Percentiles rank a stretch among this genome's conserved stretches.
phyloP scores from a whole-genome alignment of 2,888 invertebrate genomes.

The Pseudanteris insignis region DNA sequence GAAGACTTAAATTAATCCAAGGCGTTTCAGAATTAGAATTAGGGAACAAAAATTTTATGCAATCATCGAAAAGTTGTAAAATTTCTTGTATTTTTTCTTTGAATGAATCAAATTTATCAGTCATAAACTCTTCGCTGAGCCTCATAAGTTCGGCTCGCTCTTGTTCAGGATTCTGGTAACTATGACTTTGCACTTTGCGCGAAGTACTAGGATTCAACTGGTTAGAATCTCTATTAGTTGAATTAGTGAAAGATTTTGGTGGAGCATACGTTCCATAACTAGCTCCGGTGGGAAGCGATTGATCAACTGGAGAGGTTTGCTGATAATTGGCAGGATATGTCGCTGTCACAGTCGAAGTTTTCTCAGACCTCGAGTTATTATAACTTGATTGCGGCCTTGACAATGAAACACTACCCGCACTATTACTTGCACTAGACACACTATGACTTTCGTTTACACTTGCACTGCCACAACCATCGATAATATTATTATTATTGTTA shows the following conservation, averaged over 20 bases:
- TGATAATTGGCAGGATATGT: constrained; percentile 2
- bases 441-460: constrained; percentile 19
- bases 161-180: not conserved
- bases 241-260: constrained; percentile 7
- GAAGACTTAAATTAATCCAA: constrained; percentile 15
- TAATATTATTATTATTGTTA: constrained; percentile 20
- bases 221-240: too few species aligned
- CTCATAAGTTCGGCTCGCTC: constrained; percentile 3
- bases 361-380: constrained; percentile 15
- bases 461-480: constrained; percentile 20
- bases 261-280: constrained; percentile 19
- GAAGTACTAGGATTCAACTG: constrained; percentile 1
- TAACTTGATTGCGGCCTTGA: constrained; percentile 13
- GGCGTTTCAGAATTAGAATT: constrained; percentile 3
- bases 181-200: constrained; percentile 12
- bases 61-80: not conserved
- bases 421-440: constrained; percentile 20
- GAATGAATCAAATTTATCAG: constrained; percentile 1
- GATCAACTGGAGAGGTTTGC: constrained; percentile 3
- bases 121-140: constrained; percentile 13
- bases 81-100: constrained; percentile 13
- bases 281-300: constrained; percentile 9
- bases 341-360: not conserved
- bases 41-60: constrained; percentile 14
- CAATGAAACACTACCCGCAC: constrained; percentile 1